These are phyloP conservation scores for Notolabrus celidotus DNA, from an alignment of 2,797 vertebrate genomes.

Conservation along the genomic window DNA sequence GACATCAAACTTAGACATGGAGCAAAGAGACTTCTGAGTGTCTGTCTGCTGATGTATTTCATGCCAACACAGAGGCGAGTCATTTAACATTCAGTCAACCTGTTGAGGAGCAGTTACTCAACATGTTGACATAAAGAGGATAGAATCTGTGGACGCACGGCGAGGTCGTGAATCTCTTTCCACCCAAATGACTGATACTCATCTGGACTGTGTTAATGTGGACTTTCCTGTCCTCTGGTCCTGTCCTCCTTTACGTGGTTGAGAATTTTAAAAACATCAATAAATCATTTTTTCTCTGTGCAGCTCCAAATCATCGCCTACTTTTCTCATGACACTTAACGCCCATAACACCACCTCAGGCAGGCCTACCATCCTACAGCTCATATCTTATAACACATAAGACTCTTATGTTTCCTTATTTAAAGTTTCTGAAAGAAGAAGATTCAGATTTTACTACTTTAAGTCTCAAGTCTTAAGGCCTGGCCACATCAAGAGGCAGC, in stretches of 20 bases:
- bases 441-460: no score
- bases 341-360: no score
- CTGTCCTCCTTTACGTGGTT: background rate
- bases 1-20: constrained; percentile 5
- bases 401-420: no score
- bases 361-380: no score
- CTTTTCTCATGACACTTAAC: no score
- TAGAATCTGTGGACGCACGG: constrained; percentile 4
- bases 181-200: no score
- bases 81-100: constrained; percentile 37
- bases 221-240: background rate
- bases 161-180: constrained; percentile 26
- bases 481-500: no score
- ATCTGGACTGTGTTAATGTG: constrained; percentile 25
- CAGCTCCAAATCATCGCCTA: background rate
- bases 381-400: no score
- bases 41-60: constrained; percentile 28
- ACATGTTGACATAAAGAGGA: constrained; percentile 50
- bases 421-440: no score
- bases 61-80: constrained; percentile 30
- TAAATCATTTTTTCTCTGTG: no score
- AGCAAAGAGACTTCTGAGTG: background rate
- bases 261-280: no score
- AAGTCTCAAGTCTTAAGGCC: no score
- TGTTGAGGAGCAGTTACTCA: constrained; percentile 49